Conservation (phyloP, 2,888 invertebrate genomes). For the Scaptomyza cyrtandrae region DNA sequence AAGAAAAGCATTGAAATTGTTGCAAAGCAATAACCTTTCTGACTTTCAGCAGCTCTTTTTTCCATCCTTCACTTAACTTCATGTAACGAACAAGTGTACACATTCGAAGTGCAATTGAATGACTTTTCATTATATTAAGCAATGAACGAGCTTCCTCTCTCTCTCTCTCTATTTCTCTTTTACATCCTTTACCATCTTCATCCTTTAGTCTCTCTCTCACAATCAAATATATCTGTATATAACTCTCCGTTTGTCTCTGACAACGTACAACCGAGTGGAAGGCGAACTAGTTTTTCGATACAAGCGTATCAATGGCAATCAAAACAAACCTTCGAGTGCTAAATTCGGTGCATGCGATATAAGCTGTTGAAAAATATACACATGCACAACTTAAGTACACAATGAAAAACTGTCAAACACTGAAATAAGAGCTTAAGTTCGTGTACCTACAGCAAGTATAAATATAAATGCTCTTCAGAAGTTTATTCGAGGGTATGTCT, state of each 20-base stretch:
- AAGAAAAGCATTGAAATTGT: conserved; percentile 7
- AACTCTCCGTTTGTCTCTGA: conserved; percentile 19
- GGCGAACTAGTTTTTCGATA: conserved; percentile 54
- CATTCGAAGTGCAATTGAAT: conserved; percentile 63
- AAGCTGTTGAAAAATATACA: conserved; percentile 66
- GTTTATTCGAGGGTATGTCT: background rate
- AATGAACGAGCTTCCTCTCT: conserved; percentile 25
- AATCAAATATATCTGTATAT: conserved; percentile 10
- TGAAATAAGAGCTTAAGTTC: conserved; percentile 1
- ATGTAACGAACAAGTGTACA: conserved; percentile 39
- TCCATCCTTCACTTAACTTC: conserved; percentile 3
- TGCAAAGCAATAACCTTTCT: conserved; percentile 34
- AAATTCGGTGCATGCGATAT: conserved; percentile 73
- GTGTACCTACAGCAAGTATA: conserved; percentile 18
- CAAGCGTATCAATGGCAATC: conserved; percentile 75
- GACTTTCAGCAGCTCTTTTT: conserved; percentile 5
- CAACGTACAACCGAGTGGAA: conserved; percentile 36
- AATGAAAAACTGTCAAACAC: conserved; percentile 42
- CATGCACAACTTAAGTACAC: conserved; percentile 22
- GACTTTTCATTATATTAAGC: conserved; percentile 71
- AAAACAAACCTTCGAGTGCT: conserved; percentile 76
- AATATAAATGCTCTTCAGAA: conserved; percentile 17
- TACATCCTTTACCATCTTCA: conserved; percentile 3
- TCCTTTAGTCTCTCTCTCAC: conserved; percentile 2
- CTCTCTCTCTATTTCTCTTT: conserved; percentile 4